These are phyloP conservation scores for Esox lucius DNA, from an alignment of 2,797 vertebrate genomes.

Conservation along the genomic window DNA sequence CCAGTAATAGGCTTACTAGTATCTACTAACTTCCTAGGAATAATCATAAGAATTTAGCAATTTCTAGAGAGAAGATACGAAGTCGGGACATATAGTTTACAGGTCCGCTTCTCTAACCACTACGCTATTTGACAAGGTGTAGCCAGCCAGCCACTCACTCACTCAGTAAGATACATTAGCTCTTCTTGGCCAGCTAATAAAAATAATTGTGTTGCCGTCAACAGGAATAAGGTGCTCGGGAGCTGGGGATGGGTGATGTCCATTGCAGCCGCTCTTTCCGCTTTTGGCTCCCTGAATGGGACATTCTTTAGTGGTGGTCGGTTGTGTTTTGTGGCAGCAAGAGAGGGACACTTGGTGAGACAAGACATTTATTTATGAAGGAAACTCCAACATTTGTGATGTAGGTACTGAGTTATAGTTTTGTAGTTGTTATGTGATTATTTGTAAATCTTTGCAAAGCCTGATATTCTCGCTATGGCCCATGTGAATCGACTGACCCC, in stretches of 20 bases:
- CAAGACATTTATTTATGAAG: not conserved
- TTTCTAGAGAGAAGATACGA: too few species aligned
- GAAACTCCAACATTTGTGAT: not conserved
- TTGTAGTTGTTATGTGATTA: not conserved
- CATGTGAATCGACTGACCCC: slow-evolving; percentile 81
- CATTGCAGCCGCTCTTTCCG: slow-evolving; percentile 82
- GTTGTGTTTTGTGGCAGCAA: slow-evolving; percentile 83
- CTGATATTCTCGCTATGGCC: slow-evolving; percentile 85
- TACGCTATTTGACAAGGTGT: too few species aligned
- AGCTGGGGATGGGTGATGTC: slow-evolving; percentile 90
- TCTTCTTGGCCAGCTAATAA: too few species aligned
- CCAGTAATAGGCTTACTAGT: too few species aligned
- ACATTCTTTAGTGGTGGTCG: slow-evolving; percentile 85
- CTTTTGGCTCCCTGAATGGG: slow-evolving; percentile 84
- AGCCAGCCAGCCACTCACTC: too few species aligned
- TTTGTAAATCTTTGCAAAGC: slow-evolving; percentile 64
- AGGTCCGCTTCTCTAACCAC: too few species aligned
- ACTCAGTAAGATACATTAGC: too few species aligned
- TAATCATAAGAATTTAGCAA: too few species aligned
- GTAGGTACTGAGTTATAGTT: not conserved
- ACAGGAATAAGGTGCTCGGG: slow-evolving; percentile 85
- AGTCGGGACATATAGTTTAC: too few species aligned
- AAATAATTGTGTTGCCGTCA: not conserved
- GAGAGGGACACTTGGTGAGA: slow-evolving; percentile 89
- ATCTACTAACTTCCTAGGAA: too few species aligned